A percentile compares a stretch with the other conserved stretches of the same genome.
These are phyloP conservation scores for Camponotus pennsylvanicus DNA, from an alignment of 1,140 invertebrate genomes.

Conservation along the genomic window DNA sequence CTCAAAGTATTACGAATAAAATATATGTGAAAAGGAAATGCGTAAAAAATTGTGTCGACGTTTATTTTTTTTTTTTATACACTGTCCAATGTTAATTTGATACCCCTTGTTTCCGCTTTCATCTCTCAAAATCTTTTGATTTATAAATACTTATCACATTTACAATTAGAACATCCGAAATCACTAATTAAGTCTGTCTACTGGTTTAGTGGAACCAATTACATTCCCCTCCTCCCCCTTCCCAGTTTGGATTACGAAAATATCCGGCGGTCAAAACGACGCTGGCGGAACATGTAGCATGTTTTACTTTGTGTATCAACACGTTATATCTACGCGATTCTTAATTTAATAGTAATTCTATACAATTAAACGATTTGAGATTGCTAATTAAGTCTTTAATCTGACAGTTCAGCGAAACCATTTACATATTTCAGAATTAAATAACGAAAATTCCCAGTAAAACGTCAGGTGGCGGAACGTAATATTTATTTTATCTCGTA, in stretches of 20 bases:
- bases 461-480: not conserved
- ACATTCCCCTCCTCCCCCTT: not conserved
- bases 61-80: not conserved
- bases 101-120: not conserved
- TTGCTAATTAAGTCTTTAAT: slow-evolving; percentile 27
- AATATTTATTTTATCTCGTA: not conserved
- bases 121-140: not conserved
- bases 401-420: too few species aligned
- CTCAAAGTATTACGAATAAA: not conserved
- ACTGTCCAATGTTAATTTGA: not conserved
- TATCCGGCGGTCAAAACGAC: slow-evolving; percentile 10
- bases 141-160: not conserved
- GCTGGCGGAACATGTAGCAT: slow-evolving; percentile 16
- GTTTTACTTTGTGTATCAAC: slow-evolving; percentile 22
- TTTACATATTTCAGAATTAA: slow-evolving; percentile 17
- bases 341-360: slow-evolving; percentile 14
- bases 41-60: not conserved
- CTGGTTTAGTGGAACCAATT: slow-evolving; percentile 32
- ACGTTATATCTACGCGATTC: slow-evolving; percentile 7
- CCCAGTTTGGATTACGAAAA: not conserved
- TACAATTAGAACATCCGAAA: slow-evolving; percentile 22
- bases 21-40: not conserved
- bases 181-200: slow-evolving; percentile 35
- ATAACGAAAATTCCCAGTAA: not conserved
- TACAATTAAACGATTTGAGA: not conserved